Base-by-base conservation (phyloP, 2,113 vertebrate genomes). In the Gadus chalcogrammus region DNA sequence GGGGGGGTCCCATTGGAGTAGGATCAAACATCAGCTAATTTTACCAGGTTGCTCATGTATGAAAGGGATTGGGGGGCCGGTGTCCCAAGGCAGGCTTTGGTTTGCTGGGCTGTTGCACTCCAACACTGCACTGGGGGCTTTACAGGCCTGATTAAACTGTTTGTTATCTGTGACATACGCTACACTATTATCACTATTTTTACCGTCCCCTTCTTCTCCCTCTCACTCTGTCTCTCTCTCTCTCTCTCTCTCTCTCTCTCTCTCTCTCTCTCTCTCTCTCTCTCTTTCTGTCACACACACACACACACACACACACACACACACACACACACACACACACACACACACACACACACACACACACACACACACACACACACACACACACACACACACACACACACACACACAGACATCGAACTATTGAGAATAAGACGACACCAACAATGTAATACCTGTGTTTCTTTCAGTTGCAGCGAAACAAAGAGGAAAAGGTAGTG, bases 1-100 rank as follows among this genome's bases (percentile, higher is more conserved):
- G 42, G 42, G 42, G 42, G 42, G 1, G 42, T 89, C 90, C 89
- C 89, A 76, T 72, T 77, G 81, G 73, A 79, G 73, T 75, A 82
- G 84, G 85, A 93, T 93, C 91, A 93, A 84, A 93, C 92, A 93
- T 84, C 83, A 91, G 79, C 87, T 93, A 91, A 94, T 91, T 89
- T 90, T 90, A 85, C 88, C 76, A 84, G 87, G 87, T 85, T 84
- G 87, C 87, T 90, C 90, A 92, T 87, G 88, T 84, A 84, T 90
- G 87, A 91, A 90, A 73, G 72, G 74, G 80, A 77, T 85, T 86
- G 87, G 85, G 89, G 74, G 73, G 78, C 70, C 74, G 62, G 68
- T 89, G 16, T 28, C 87, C 82, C 86, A 79, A 85, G 88, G 80
- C 82, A 72, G 70, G 69, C 79, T 78, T 82, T 77, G 81, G 75